These are phyloP conservation scores for Podarcis siculus DNA, from an alignment of 2,797 vertebrate species.

Conservation along the genomic window DNA sequence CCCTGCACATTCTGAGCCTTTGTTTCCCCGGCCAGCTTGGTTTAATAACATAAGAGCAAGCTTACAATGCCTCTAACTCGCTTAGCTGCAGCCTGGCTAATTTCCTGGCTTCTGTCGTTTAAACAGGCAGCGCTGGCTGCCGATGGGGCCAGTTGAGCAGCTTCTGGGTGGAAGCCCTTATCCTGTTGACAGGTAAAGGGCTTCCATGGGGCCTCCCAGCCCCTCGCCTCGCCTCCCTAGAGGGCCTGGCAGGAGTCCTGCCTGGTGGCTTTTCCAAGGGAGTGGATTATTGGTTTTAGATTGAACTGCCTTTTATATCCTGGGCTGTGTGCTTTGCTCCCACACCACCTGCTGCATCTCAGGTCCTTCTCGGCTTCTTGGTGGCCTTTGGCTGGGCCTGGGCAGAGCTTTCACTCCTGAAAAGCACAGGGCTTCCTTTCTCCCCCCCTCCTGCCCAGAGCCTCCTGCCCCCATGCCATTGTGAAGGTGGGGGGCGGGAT, in stretches of 20 bases:
- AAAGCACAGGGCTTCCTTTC: neutral
- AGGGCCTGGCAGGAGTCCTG: constrained; percentile 37
- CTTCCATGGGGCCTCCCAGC: neutral
- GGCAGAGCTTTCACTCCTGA: neutral
- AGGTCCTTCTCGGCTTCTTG: neutral
- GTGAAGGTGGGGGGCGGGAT: neutral
- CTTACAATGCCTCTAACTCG: neutral
- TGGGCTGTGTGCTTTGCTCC: neutral
- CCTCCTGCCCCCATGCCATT: neutral
- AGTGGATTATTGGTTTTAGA: constrained; percentile 21
- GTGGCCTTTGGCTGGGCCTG: neutral
- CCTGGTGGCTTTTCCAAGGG: neutral
- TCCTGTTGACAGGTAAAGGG: neutral
- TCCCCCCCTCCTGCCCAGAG: neutral
- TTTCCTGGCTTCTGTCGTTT: constrained; percentile 16
- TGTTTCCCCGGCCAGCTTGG: neutral
- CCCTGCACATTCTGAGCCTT: neutral
- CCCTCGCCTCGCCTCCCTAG: constrained; percentile 35
- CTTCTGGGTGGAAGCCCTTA: constrained; percentile 13
- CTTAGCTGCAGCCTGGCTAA: neutral
- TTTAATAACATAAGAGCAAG: neutral
- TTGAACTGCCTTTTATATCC: neutral
- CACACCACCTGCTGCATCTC: neutral
- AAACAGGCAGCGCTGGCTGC: constrained; percentile 14
- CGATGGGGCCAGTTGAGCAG: neutral